Evolutionary conservation across 2,797 vertebrate species (phyloP), one percentile per base, ranked within the genome.

Genomic region (Acipenser transmontanus): DNA sequence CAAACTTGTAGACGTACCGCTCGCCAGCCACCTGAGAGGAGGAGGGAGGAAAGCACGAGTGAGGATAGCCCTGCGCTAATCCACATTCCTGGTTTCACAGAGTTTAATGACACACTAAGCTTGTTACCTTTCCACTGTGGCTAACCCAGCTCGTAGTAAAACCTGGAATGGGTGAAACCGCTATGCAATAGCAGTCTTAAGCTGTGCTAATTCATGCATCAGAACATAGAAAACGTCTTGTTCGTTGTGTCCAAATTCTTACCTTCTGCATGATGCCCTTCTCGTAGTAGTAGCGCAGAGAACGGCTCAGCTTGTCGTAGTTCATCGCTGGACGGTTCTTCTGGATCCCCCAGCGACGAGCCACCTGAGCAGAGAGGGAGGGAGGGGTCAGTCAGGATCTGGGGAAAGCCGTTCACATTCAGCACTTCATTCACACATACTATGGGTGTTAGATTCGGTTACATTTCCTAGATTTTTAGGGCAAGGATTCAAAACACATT

Each of bases 291-390:
- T 98, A 98, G 64, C 96, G 94, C 73, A 98, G 90, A 1, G 95
- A 98, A 61, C 96, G 95, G 82, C 96, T 98, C 73, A 98, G 87
- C 80, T 98, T 98, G 88, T 98, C 96, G 0, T 97, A 98, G 84
- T 98, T 98, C 96, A 98, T 98, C 66, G 95, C 96, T 0, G 96
- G 96, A 7, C 96, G 77, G 85, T 98, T 98, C 81, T 98, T 98
- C 87, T 98, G 96, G 81, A 98, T 93, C 63, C 96, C 96, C 96
- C 96, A 98, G 67, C 96, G 95, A 8, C 96, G 92, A 8, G 96
- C 96, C 62, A 98, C 96, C 96, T n/a, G n/a, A n/a, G n/a, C n/a
- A n/a, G n/a, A n/a, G n/a, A n/a, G n/a, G 97, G 69, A 69, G 12
- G 12, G 6, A 6, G 8, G 54, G 51, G 52, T n/a, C 7, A 11